Base-by-base conservation (phyloP, 2,113 vertebrate genomes). In the Pithys albifrons region DNA sequence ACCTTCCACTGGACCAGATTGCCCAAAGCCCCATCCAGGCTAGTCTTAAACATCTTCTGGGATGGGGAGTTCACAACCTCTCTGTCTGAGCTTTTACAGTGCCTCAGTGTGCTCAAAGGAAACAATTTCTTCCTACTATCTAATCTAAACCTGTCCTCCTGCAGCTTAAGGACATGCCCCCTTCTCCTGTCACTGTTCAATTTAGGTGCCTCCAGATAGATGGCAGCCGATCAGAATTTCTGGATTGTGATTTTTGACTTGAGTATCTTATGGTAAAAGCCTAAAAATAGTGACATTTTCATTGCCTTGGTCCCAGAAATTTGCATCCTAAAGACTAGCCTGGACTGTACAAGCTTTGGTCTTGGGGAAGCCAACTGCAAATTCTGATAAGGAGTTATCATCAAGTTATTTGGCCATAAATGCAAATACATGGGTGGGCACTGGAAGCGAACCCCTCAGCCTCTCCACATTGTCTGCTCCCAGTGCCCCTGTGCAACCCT, bases 371-470 rank as follows among this genome's bases (percentile, higher is more conserved):
- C 24, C 67, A 48, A 48, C 33, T 46, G 35, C 59, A 79, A 52
- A 76, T 74, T 88, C 55, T 28, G 13, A 7, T 46, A 25, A 31
- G 1, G 11, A 77, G 14, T 27, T 64, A 31, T n/a, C 33, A 25
- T 43, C 14, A 14, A 25, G 27, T 76, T 77, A 35, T 52, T 80
- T 45, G 64, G 46, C 22, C 31, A 58, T 72, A 78, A 86, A 79
- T 35, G 37, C 16, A 69, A 67, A 85, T 0, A 0, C 24, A 7
- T 2, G 17, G 9, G 3, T 27, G 10, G 17, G 35, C 37, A 33
- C 39, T 25, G 55, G 37, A 61, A 73, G 74, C 4, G 37, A 76
- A 41, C 13, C 17, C 24, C 17, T 24, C 69, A 51, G 33, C 49
- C 37, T 37, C 31, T 69, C 35, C 39, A 22, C 24, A 3, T 6